Conservation (phyloP, 2,888 invertebrate genomes). For the Polymixis flavicincta region DNA sequence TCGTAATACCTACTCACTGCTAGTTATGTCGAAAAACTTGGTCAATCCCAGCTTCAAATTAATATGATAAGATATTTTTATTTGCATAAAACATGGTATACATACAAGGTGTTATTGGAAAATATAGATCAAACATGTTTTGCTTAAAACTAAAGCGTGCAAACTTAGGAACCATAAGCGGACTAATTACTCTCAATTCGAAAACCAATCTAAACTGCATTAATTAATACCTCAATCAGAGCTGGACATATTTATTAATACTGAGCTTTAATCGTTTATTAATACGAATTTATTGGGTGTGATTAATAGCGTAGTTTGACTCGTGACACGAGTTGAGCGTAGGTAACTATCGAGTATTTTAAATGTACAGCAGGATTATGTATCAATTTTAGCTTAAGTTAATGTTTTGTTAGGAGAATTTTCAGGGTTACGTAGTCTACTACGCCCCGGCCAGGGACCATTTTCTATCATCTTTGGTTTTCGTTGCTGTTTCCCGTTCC, state of each 20-base stretch:
- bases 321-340: neutral
- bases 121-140: too few relatives aligned
- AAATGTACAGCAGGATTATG: neutral
- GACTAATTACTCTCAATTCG: constrained; percentile 7
- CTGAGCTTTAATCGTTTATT: constrained; percentile 15
- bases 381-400: neutral
- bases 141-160: too few relatives aligned
- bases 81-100: too few relatives aligned
- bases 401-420: neutral
- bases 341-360: neutral
- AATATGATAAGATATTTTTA: too few relatives aligned
- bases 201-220: constrained; percentile 15
- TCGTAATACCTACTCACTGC: too few relatives aligned
- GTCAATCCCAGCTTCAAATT: neutral
- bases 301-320: constrained; percentile 26
- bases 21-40: too few relatives aligned
- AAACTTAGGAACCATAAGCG: neutral
- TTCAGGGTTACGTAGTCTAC: neutral
- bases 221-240: constrained; percentile 9
- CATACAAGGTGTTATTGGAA: too few relatives aligned
- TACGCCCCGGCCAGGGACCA: neutral
- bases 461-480: neutral
- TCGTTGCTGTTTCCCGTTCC: neutral
- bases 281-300: constrained; percentile 28
- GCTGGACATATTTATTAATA: constrained; percentile 26